Conservation (phyloP, 92 coral and sea anemone species). For the Palythoa grandiflora region DNA sequence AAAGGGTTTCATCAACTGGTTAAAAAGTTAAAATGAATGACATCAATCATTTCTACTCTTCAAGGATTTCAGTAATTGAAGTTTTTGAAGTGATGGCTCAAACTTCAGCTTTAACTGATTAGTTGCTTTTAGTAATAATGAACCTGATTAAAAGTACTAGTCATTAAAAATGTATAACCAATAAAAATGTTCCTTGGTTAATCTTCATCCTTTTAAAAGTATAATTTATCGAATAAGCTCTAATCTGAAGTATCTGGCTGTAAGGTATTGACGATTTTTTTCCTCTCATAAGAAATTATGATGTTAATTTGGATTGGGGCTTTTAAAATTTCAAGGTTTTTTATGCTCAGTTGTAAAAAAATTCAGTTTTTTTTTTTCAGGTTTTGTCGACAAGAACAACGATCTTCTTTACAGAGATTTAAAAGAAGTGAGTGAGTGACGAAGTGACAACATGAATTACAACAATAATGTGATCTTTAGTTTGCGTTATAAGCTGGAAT, state of each 20-base stretch:
- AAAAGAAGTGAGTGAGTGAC: conserved; percentile 77
- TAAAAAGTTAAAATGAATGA: too few relatives aligned
- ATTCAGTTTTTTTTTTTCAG: conserved; percentile 47
- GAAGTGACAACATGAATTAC: not conserved
- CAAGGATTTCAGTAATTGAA: not conserved
- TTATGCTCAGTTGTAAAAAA: not conserved
- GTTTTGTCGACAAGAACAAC: conserved; percentile 98
- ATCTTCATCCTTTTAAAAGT: too few relatives aligned
- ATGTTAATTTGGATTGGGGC: too few relatives aligned
- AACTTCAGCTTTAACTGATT: not conserved
- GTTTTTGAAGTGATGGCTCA: not conserved
- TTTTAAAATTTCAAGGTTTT: not conserved
- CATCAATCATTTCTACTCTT: not conserved
- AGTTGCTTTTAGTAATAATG: not conserved
- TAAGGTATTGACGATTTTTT: too few relatives aligned
- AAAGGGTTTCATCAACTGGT: too few relatives aligned
- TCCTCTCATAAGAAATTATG: too few relatives aligned
- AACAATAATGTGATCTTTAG: not conserved
- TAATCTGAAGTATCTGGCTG: too few relatives aligned
- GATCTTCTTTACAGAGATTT: conserved; percentile 94
- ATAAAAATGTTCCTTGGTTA: too few relatives aligned
- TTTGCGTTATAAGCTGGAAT: not conserved
- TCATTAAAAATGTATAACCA: too few relatives aligned
- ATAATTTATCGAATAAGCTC: too few relatives aligned
- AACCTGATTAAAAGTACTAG: too few relatives aligned